Percentiles rank a stretch among this genome's conserved stretches.
phyloP scores from a whole-genome alignment of 1,140 invertebrate genomes.

The Drosophila neocordata region DNA sequence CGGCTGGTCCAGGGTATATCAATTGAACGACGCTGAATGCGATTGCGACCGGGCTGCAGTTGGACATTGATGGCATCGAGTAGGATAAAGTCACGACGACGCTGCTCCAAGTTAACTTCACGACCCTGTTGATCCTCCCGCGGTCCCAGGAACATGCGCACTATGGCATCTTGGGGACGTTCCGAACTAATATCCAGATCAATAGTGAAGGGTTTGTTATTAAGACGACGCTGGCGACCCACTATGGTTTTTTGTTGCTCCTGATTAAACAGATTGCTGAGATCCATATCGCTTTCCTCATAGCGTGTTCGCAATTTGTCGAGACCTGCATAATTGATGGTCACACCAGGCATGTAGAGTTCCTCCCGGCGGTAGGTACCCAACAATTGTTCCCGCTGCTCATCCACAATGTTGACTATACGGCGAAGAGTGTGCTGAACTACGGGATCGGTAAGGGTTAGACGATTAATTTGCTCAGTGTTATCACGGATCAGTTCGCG shows the following conservation, averaged over 20 bases:
- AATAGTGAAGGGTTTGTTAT: slow-evolving; percentile 87
- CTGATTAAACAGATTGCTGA: slow-evolving; percentile 81
- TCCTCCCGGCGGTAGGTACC: slow-evolving; percentile 84
- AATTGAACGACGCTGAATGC: slow-evolving; percentile 86
- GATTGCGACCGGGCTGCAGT: slow-evolving; percentile 86
- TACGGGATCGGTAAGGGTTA: slow-evolving; percentile 84
- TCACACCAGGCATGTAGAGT: slow-evolving; percentile 84
- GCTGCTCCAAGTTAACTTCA: slow-evolving; percentile 84
- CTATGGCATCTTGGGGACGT: slow-evolving; percentile 81
- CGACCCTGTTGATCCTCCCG: slow-evolving; percentile 84
- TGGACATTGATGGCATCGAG: slow-evolving; percentile 87
- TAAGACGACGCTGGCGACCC: slow-evolving; percentile 84
- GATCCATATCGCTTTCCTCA: slow-evolving; percentile 60
- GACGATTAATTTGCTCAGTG: slow-evolving; percentile 35
- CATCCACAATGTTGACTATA: slow-evolving; percentile 84
- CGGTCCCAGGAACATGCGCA: slow-evolving; percentile 85
- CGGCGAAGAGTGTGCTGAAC: slow-evolving; percentile 86
- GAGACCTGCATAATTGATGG: slow-evolving; percentile 85
- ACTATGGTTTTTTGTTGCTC: slow-evolving; percentile 28
- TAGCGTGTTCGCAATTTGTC: slow-evolving; percentile 77
- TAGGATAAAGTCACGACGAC: slow-evolving; percentile 86
- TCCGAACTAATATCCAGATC: slow-evolving; percentile 84
- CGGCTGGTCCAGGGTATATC: slow-evolving; percentile 86
- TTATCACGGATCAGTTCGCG: slow-evolving; percentile 46
- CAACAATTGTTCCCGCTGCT: slow-evolving; percentile 84